A percentile compares a stretch with the other conserved stretches of the same genome.
Conservation (phyloP, 2,797 vertebrate genomes). For the Otus scops region DNA sequence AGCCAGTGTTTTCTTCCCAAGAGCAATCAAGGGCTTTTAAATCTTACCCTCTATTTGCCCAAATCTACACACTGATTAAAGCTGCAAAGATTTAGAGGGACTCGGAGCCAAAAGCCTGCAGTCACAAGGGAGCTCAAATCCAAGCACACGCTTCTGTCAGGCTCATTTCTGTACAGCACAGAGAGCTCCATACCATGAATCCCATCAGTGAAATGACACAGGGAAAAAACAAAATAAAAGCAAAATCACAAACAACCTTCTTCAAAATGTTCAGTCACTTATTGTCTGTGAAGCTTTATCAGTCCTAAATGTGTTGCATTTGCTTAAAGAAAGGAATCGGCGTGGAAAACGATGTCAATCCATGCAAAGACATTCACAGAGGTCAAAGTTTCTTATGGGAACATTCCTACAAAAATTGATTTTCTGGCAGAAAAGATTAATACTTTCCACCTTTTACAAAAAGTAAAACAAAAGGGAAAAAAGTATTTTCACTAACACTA, state of each 20-base stretch:
- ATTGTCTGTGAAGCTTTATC: neutral
- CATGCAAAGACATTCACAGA: neutral
- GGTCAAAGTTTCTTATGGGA: neutral
- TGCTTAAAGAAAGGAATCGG: neutral
- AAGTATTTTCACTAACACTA: neutral
- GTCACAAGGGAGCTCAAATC: neutral
- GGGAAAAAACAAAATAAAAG: neutral
- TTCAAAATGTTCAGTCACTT: neutral
- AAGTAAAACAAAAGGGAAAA: neutral
- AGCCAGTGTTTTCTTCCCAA: neutral
- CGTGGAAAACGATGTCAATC: neutral
- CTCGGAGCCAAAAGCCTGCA: neutral
- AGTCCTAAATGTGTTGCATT: neutral
- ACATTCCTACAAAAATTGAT: neutral
- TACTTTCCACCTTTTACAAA: neutral
- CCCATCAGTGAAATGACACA: fast-evolving
- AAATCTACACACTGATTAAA: neutral
- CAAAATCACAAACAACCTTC: neutral
- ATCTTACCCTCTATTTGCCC: neutral
- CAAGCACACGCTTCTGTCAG: neutral
- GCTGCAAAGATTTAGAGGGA: neutral
- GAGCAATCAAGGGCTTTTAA: neutral
- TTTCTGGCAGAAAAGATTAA: neutral
- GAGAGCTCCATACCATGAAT: neutral
- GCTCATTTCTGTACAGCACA: neutral